phyloP scores from a whole-genome alignment of 2,797 vertebrate species.

The Rallus crepitans region DNA sequence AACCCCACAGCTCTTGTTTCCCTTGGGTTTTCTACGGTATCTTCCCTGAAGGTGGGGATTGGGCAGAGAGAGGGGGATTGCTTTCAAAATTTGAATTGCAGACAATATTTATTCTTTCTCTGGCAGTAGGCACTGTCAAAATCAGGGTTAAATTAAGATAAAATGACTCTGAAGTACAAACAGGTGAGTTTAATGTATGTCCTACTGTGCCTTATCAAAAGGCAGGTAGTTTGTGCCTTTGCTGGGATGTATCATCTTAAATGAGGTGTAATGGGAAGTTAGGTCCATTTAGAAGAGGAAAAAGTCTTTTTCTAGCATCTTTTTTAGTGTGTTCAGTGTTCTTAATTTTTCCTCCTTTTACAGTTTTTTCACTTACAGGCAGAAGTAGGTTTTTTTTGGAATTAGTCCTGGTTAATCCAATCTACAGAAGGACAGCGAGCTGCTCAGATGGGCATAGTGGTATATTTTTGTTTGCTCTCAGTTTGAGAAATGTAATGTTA shows the following conservation, averaged over 20 bases:
- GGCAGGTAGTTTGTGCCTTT: neutral
- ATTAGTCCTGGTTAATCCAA: neutral
- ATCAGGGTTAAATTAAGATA: neutral
- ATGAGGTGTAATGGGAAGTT: neutral
- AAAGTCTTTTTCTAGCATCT: neutral
- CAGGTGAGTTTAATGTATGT: neutral
- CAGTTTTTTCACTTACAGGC: neutral
- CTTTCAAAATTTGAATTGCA: neutral
- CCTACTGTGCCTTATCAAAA: neutral
- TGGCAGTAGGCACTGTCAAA: neutral
- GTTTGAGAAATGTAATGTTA: neutral
- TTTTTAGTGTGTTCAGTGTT: neutral
- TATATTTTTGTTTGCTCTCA: conserved; percentile 19
- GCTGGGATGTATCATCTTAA: neutral
- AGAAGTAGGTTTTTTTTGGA: neutral
- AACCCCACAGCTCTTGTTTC: accelerated
- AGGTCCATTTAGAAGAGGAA: neutral
- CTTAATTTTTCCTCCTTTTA: neutral
- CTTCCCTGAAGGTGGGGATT: neutral
- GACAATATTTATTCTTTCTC: neutral
- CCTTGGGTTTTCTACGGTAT: neutral
- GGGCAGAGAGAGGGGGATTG: accelerated
- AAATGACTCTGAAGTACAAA: neutral
- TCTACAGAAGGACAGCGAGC: neutral
- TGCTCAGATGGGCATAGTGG: neutral